Evolutionary conservation across 2,797 vertebrate genomes (phyloP).

Genomic region (Astyanax mexicanus): DNA sequence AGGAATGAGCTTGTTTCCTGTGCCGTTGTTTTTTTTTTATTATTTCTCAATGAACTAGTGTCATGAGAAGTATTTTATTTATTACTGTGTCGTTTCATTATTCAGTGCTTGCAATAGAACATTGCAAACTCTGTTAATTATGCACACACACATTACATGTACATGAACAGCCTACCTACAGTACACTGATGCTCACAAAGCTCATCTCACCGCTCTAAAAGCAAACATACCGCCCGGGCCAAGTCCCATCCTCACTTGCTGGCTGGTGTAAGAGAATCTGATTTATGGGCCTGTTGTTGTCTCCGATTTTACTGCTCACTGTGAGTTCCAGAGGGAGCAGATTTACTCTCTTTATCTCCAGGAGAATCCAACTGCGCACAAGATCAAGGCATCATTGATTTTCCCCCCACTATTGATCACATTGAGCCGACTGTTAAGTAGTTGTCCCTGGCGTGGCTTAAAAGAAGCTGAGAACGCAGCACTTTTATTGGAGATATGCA

Average conservation of each 20-base stretch:
- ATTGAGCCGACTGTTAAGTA: slow-evolving; percentile 76
- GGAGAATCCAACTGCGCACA: slow-evolving; percentile 68
- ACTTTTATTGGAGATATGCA: slow-evolving; percentile 34
- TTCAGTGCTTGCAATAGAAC: not conserved
- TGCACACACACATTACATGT: not conserved
- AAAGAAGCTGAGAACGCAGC: slow-evolving; percentile 17
- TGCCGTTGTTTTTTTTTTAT: too few species aligned
- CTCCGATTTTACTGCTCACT: slow-evolving; percentile 54
- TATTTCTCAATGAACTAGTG: not conserved
- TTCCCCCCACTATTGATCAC: slow-evolving; percentile 69
- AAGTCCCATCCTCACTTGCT: not conserved
- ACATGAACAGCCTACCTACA: not conserved
- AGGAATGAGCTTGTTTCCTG: slow-evolving; percentile 12
- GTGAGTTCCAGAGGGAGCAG: slow-evolving; percentile 59
- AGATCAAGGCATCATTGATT: slow-evolving; percentile 76
- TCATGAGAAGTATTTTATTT: slow-evolving; percentile 12
- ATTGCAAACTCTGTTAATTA: slow-evolving; percentile 15
- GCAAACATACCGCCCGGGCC: not conserved
- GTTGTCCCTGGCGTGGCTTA: slow-evolving; percentile 68
- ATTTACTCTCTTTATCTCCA: slow-evolving; percentile 62
- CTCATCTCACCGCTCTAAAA: not conserved
- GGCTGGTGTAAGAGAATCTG: slow-evolving; percentile 20
- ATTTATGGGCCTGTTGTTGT: slow-evolving; percentile 58
- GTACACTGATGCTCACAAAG: slow-evolving; percentile 3
- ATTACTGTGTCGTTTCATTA: slow-evolving; percentile 15